Conservation (phyloP, 2,797 vertebrate genomes). For the Anabas testudineus region DNA sequence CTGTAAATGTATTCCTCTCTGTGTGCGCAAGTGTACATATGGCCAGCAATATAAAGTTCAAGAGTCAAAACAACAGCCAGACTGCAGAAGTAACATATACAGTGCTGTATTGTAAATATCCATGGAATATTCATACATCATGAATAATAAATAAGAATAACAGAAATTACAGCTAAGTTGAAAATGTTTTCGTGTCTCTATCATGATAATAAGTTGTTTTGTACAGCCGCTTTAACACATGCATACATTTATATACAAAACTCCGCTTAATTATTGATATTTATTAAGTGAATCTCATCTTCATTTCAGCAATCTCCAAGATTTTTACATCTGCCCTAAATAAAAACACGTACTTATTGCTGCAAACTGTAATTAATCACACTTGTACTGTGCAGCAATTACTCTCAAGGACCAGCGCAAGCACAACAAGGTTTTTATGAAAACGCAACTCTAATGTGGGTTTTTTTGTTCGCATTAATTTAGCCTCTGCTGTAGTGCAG, state of each 20-base stretch:
- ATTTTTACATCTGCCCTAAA: conserved; percentile 33
- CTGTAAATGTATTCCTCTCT: background rate
- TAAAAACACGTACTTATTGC: conserved; percentile 39
- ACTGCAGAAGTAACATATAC: conserved; percentile 17
- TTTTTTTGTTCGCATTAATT: conserved; percentile 25
- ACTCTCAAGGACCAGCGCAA: conserved; percentile 24
- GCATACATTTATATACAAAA: conserved; percentile 15
- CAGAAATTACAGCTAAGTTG: conserved; percentile 10
- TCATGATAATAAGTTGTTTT: conserved; percentile 13
- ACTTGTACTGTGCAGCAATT: conserved; percentile 23
- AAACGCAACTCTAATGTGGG: conserved; percentile 15
- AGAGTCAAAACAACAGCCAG: conserved; percentile 24
- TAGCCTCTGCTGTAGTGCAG: conserved; percentile 24
- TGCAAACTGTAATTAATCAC: conserved; percentile 45
- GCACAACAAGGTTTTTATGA: background rate
- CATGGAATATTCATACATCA: conserved; percentile 37
- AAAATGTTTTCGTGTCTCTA: background rate
- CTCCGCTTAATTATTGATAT: conserved; percentile 30
- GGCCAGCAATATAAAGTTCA: background rate
- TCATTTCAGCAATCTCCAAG: conserved; percentile 11
- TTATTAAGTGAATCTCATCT: conserved; percentile 24
- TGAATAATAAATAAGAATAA: conserved; percentile 43
- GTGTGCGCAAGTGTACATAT: background rate
- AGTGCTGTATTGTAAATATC: conserved; percentile 4
- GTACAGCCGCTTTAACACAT: background rate